Percentiles rank a stretch among this genome's conserved stretches.
Conservation (phyloP, 2,888 invertebrate genomes). For the Pycnomerus fuliginosus region DNA sequence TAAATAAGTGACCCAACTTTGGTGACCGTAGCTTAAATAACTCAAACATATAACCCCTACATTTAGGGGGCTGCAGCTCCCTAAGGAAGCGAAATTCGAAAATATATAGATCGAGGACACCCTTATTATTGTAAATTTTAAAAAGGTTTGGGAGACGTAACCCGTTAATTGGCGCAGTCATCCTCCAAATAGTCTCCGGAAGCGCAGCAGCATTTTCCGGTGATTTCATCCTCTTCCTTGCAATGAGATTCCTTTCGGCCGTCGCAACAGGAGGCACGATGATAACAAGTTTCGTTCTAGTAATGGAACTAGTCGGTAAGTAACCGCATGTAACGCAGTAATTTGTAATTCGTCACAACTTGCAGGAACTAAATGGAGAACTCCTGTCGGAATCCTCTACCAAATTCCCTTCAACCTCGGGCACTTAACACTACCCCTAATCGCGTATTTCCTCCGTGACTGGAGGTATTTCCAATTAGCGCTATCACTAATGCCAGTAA, state of each 20-base stretch:
- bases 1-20: no score
- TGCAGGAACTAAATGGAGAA: slow-evolving; percentile 57
- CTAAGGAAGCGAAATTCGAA: no score
- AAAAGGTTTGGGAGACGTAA: slow-evolving; percentile 66
- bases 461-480: slow-evolving; percentile 60
- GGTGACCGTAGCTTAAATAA: no score
- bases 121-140: no score
- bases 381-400: slow-evolving; percentile 59
- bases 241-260: slow-evolving; percentile 70
- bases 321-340: not conserved
- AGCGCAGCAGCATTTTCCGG: slow-evolving; percentile 70
- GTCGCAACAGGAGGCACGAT: slow-evolving; percentile 81
- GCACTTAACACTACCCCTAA: slow-evolving; percentile 56
- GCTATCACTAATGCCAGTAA: slow-evolving; percentile 59
- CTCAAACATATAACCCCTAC: no score
- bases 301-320: slow-evolving; percentile 67
- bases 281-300: slow-evolving; percentile 73
- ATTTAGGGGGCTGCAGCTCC: no score
- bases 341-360: slow-evolving; percentile 41
- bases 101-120: no score
- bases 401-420: slow-evolving; percentile 62
- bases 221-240: slow-evolving; percentile 63
- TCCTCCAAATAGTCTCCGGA: slow-evolving; percentile 71
- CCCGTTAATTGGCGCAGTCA: slow-evolving; percentile 71
- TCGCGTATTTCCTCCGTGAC: slow-evolving; percentile 58